These are phyloP conservation scores for Nymphalis io DNA, from an alignment of 1,140 invertebrate genomes.

Conservation along the genomic window DNA sequence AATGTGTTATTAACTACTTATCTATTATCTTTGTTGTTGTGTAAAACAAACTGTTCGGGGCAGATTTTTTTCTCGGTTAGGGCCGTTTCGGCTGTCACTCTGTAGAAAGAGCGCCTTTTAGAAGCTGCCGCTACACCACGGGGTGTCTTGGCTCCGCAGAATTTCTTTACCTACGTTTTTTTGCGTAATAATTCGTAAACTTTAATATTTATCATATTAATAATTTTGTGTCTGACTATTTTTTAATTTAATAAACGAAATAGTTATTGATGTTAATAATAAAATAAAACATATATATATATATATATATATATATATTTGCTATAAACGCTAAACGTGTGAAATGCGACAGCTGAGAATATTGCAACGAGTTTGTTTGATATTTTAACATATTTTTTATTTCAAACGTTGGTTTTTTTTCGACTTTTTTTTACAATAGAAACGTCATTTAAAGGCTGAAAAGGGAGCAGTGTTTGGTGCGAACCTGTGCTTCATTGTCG, in stretches of 20 bases:
- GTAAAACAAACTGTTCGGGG: conserved; percentile 72
- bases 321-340: conserved; percentile 18
- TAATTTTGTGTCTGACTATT: background rate
- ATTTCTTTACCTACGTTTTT: conserved; percentile 65
- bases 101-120: conserved; percentile 60
- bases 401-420: conserved; percentile 14
- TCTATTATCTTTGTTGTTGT: conserved; percentile 62
- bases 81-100: conserved; percentile 75
- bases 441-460: conserved; percentile 39
- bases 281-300: background rate
- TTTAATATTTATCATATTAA: conserved; percentile 30
- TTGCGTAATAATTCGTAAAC: conserved; percentile 40
- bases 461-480: conserved; percentile 50
- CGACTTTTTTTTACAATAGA: conserved; percentile 12
- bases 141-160: conserved; percentile 64
- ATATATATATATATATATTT: background rate
- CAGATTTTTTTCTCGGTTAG: conserved; percentile 60
- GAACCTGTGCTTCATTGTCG: conserved; percentile 61
- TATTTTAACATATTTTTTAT: conserved; percentile 22
- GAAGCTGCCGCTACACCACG: conserved; percentile 56
- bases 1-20: conserved; percentile 51
- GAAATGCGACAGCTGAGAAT: conserved; percentile 25
- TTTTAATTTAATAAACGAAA: background rate
- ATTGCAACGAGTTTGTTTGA: conserved; percentile 10
- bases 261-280: background rate